Base-by-base conservation (phyloP, 2,888 invertebrate species). In the Cyrtodaria siliqua region DNA sequence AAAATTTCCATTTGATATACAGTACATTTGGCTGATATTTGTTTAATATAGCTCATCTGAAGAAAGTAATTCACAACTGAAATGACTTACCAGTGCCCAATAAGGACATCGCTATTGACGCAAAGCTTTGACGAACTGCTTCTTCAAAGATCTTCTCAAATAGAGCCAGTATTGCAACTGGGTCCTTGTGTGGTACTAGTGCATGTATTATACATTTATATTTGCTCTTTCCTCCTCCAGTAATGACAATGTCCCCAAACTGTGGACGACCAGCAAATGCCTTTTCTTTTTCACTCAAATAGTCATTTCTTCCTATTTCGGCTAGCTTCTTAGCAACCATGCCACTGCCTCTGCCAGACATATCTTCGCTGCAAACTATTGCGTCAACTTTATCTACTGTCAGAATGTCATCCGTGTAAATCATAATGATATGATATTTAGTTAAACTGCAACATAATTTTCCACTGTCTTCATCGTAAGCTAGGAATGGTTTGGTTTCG, bases 331-430 rank as follows among this genome's bases (percentile, higher is more conserved):
- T 52, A 3, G 75, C 63, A 40, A 64, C 47, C 18, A 49, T 53
- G 4, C 68, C 75, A 24, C 29, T 26, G 2, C 44, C 59, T 29
- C 24, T 3, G 8, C 63, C 69, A 29, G 29, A 18, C 20, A 38
- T 59, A 42, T 75, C 50, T 33, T 75, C 75, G 47, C 75, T 75
- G 40, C 75, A 75, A 18, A 64, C 75, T 50, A 69, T 24, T 2
- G 60, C 60, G 27, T 69, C 66, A 14, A 67, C 29, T 6, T 57
- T 59, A 12, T 18, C 27, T 14, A 63, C n/a, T 18, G 52, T 18
- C n/a, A 64, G 23, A 24, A 71, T 64, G 49, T 64, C 29, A 1
- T 38, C 71, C 18, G 52, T 47, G 26, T 44, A 59, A 20, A 71
- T 64, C 6, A 57, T 24, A 6, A 57, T 40, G 12, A 23, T 33